phyloP scores from a whole-genome alignment of 2,888 invertebrate species.

The Epinotia nisella region DNA sequence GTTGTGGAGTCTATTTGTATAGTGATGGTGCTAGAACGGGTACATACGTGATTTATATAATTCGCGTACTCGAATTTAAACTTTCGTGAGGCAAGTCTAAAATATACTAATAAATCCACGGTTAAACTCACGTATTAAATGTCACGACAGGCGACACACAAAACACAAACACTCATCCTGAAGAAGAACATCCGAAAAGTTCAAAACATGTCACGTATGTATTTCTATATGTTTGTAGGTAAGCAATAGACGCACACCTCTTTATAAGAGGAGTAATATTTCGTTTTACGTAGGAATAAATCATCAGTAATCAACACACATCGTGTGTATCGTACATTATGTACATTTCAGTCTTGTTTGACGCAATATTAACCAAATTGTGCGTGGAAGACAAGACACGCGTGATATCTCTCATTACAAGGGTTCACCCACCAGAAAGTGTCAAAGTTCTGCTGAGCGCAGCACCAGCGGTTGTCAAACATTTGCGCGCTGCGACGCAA shows the following conservation, averaged over 20 bases:
- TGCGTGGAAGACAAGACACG: neutral
- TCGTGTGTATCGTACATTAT: neutral
- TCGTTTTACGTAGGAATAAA: neutral
- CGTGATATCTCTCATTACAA: conserved; percentile 3
- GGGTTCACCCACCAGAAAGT: conserved; percentile 14
- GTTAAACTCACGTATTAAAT: too few species aligned
- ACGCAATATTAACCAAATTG: neutral
- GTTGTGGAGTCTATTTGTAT: neutral
- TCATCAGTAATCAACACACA: neutral
- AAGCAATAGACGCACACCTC: neutral
- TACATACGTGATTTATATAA: too few species aligned
- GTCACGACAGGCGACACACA: too few species aligned
- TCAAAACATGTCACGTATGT: too few species aligned
- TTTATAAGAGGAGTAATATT: neutral
- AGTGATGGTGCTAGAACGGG: too few species aligned
- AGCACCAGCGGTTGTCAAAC: conserved; percentile 58
- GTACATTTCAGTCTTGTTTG: neutral
- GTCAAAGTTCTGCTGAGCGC: conserved; percentile 44
- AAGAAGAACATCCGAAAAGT: too few species aligned
- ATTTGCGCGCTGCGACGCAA: conserved; percentile 61
- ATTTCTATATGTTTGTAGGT: neutral
- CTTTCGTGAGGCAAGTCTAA: too few species aligned
- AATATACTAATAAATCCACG: too few species aligned
- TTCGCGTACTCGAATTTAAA: too few species aligned
- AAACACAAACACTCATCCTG: too few species aligned